phyloP scores from a whole-genome alignment of 1,140 invertebrate genomes.

The Apis cerana region DNA sequence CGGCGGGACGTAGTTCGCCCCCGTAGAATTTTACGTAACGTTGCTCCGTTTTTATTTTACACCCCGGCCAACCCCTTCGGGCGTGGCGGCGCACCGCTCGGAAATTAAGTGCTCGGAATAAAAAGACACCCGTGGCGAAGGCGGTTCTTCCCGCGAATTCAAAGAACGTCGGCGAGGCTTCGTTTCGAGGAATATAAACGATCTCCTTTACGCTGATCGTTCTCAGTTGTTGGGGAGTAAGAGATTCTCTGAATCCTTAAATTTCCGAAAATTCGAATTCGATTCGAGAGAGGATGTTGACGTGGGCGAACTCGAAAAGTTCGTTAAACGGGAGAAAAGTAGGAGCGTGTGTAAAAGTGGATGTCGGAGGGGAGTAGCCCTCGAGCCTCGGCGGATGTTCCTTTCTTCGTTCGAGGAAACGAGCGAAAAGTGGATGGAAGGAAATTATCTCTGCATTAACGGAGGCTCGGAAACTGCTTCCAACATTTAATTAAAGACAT shows the following conservation, averaged over 20 bases:
- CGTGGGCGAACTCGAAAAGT: too few species aligned
- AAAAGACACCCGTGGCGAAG: not conserved
- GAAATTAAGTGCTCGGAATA: constrained; percentile 44
- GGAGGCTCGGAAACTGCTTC: constrained; percentile 79
- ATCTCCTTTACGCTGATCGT: too few species aligned
- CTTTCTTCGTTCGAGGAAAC: constrained; percentile 62
- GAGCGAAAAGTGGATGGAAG: constrained; percentile 78
- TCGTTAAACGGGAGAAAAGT: constrained; percentile 66
- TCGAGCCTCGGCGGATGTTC: constrained; percentile 64
- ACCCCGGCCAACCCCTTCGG: not conserved
- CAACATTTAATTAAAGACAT: constrained; percentile 81
- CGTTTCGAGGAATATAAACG: too few species aligned
- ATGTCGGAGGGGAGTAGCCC: constrained; percentile 10
- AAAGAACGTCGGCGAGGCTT: constrained; percentile 37
- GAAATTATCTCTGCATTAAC: constrained; percentile 81
- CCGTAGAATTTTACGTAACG: constrained; percentile 43
- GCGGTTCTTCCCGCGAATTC: constrained; percentile 1
- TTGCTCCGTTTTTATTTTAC: constrained; percentile 36
- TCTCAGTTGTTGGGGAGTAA: too few species aligned
- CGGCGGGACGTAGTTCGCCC: constrained; percentile 12
- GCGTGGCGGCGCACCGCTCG: not conserved
- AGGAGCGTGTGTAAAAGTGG: constrained; percentile 4
- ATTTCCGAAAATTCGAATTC: too few species aligned
- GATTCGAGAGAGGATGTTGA: too few species aligned
- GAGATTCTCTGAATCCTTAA: too few species aligned